These are phyloP conservation scores for Saccostrea cuccullata DNA, from an alignment of 1,140 invertebrate species.

Conservation along the genomic window DNA sequence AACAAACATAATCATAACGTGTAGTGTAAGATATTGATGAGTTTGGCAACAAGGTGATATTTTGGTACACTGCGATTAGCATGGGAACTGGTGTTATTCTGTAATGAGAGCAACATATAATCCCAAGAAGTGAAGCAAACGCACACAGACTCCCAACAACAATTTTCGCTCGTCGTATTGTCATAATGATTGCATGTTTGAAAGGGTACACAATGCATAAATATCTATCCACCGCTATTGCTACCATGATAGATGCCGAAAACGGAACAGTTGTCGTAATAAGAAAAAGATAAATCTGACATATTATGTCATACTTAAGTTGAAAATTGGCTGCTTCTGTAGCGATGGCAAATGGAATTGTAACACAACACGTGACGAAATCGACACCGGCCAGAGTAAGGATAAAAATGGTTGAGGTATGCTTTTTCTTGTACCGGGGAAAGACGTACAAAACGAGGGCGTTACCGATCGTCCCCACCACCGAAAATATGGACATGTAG, in stretches of 20 bases:
- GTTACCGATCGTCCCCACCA: no score
- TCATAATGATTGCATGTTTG: conserved; percentile 68
- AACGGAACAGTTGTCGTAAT: conserved; percentile 72
- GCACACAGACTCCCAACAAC: conserved; percentile 62
- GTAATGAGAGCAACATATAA: conserved; percentile 64
- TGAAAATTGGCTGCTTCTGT: conserved; percentile 65
- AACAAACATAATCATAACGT: not conserved
- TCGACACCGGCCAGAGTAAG: no score
- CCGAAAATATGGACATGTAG: no score
- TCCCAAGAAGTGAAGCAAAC: conserved; percentile 65
- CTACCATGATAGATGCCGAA: conserved; percentile 73
- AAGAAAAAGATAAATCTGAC: conserved; percentile 73
- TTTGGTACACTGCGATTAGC: not conserved
- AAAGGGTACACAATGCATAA: no score
- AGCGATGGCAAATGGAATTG: conserved; percentile 60
- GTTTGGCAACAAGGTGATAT: not conserved
- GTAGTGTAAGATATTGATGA: not conserved
- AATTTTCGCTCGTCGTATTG: conserved; percentile 69
- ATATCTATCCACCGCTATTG: no score
- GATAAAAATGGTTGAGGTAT: conserved; percentile 74
- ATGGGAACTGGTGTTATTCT: conserved; percentile 4
- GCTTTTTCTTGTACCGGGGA: conserved; percentile 68
- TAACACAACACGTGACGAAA: no score
- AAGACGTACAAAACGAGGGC: conserved; percentile 65
- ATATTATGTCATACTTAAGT: conserved; percentile 66